Base-by-base conservation (phyloP, 1,140 invertebrate species). In the Neodiprion virginianus region DNA sequence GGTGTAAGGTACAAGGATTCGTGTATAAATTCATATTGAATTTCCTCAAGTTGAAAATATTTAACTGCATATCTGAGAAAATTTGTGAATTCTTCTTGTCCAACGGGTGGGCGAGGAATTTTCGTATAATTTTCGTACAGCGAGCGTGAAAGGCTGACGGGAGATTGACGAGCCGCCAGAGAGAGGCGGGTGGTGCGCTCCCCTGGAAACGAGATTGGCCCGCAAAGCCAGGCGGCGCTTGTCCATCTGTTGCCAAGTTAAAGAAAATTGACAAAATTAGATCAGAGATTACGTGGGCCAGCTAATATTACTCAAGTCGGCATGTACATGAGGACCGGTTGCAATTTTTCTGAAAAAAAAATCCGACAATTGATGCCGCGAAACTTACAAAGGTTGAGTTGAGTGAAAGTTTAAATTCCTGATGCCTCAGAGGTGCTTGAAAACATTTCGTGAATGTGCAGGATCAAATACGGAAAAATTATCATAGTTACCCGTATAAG, bases 211-310 rank as follows among this genome's bases (percentile, higher is more conserved):
- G n/a, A 61, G 53, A 61, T 61, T 61, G 53, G 53, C 53, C 5
- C n/a, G 53, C 11, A 17, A 61, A 17, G 53, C n/a, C 28, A 40
- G 28, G 28, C 11, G 53, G 53, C 53, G 53, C 11, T 8, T 61
- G 53, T 61, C 53, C 53, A 17, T 61, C 53, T 61, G 53, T 61
- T 61, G 53, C 53, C 53, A 61, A 61, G 11, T 61, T 61, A 17
- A 61, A 17, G 11, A 61, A 61, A 61, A 61, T 61, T 61, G 53
- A 61, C n/a, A 61, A 61, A 61, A 61, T 61, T 61, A 61, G 11
- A 61, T 61, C 8, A 61, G 11, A 61, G 8, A 61, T 61, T 61
- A 61, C 53, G 53, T 61, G 11, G 53, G 53, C n/a, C n/a, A 5
- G 53, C n/a, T 61, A 12, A 12, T 61, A 61, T 17, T 5, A 5